Evolutionary conservation across 2,888 invertebrate genomes (phyloP), one percentile per base, ranked within the genome.

Genomic region (Caenorhabditis imperialis): DNA sequence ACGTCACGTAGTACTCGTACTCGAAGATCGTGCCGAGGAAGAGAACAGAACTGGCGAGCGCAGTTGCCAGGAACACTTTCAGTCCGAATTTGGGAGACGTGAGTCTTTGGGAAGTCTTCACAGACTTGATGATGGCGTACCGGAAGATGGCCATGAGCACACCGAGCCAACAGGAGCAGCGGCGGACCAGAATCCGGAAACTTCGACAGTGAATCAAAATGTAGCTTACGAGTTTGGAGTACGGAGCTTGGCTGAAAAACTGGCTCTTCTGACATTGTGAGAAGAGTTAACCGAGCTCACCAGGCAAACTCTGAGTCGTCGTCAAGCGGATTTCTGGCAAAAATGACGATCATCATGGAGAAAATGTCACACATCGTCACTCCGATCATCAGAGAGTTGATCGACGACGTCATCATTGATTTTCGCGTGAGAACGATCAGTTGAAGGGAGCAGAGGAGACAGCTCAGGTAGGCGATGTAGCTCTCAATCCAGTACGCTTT

Each of bases 321-420:
- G n/a, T 4, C 27, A 18, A 4, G 18, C 4, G 3, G n/a, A 44
- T 1, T 35, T 25, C 0, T 20, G 18, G 3, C 37, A n/a, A n/a
- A 10, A 3, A 63, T 48, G 0, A 48, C 20, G 16, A 30, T 54
- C 7, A 22, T 3, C 65, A 65, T 65, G 7, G 42, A 23, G 2
- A 35, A 22, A 1, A 57, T 20, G 22, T 65, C 65, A 35, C 55
- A 48, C 3, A 65, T 14, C 1, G 65, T 48, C 1, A 65, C 38
- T 23, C 65, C 65, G 33, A 65, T 40, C 65, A 65, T 57, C 12
- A 65, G 42, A 2, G 50, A 18, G 16, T 42, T 50, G 4, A 50
- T 42, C 6, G 65, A 65, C 7, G 65, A 65, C 6, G 48, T 65
- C 50, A 42, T 48, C 65, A 65, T 57, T 2, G 42, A 33, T 18